Percentiles rank a stretch among this genome's conserved stretches.
Conservation (phyloP, 1,140 invertebrate species). For the Zaprionus vittiger region DNA sequence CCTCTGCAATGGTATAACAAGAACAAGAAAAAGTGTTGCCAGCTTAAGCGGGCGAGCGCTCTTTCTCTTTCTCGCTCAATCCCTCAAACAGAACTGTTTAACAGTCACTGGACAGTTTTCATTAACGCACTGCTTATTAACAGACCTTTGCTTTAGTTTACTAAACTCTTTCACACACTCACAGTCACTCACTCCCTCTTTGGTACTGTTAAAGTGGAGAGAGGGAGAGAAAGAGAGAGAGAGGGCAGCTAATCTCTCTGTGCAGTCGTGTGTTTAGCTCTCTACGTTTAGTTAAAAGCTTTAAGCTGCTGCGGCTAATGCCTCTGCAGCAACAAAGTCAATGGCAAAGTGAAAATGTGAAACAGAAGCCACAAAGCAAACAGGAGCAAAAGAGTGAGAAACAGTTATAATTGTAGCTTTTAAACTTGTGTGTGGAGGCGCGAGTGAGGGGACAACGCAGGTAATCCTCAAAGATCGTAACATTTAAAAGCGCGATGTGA, state of each 20-base stretch:
- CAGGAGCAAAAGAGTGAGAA: not conserved
- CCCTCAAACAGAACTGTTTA: conserved; percentile 1
- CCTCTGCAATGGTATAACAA: not conserved
- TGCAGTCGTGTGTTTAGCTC: conserved; percentile 6
- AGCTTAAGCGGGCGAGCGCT: conserved; percentile 13
- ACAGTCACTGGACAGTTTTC: conserved; percentile 28
- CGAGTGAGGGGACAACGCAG: too few species aligned
- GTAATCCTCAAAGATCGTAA: not conserved
- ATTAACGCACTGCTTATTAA: conserved; percentile 30
- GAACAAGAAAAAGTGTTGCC: conserved; percentile 15
- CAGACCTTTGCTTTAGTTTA: conserved; percentile 3
- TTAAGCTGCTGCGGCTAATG: conserved; percentile 12
- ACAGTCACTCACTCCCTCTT: not conserved
- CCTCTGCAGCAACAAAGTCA: not conserved
- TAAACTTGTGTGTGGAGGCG: not conserved
- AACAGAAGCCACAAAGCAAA: conserved; percentile 20
- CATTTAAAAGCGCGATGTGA: too few species aligned
- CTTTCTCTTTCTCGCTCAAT: not conserved
- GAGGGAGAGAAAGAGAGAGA: not conserved
- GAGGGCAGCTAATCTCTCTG: conserved; percentile 6
- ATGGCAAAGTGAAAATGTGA: not conserved
- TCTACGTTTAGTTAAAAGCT: conserved; percentile 22
- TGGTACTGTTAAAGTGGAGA: not conserved
- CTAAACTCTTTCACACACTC: conserved; percentile 9
- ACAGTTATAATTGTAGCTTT: not conserved